Base-by-base conservation (phyloP, 2,113 vertebrate genomes). In the Protobothrops flavoviridis region DNA sequence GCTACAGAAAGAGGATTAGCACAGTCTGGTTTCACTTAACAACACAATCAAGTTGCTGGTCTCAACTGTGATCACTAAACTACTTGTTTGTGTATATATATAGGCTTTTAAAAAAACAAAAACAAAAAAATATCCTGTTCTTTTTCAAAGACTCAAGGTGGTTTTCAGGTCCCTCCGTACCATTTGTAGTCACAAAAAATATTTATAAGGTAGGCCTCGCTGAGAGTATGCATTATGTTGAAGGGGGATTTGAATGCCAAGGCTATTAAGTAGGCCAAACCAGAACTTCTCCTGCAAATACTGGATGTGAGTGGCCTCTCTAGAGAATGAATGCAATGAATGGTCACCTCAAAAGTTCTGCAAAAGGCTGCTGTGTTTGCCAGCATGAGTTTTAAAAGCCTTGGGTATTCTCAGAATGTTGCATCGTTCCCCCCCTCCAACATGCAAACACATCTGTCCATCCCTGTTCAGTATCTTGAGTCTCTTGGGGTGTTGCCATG, bases 401-500 rank as follows among this genome's bases (percentile, higher is more conserved):
- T 43, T 55, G 15, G n/a, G 15, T 64, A 45, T 81, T 81, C 33
- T 92, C 17, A 2, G 48, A 26, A 57, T 21, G 24, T 24, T 48
- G 26, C 39, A 52, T 57, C 26, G 11, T 9, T 2, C 29, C 17
- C 52, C 17, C 61, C 13, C 91, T 53, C 24, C 33, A 24, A 24
- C n/a, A 81, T 43, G 33, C 74, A 39, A 39, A 81, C 74, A 52
- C 87, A 85, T 93, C 43, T 90, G 92, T 93, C 92, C 92, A 90
- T 93, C 53, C n/a, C 69, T 85, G 53, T 85, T 90, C 53, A 23
- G 43, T 59, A 39, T 33, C 64, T 59, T 90, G 39, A 90, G 43
- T 90, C 69, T 93, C 92, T 85, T 29, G 52, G 69, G 92, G 64
- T 33, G 92, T 90, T 93, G 69, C 69, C 69, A 93, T 90, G 92